phyloP scores from a whole-genome alignment of 2,797 vertebrate species.

The Emys orbicularis region DNA sequence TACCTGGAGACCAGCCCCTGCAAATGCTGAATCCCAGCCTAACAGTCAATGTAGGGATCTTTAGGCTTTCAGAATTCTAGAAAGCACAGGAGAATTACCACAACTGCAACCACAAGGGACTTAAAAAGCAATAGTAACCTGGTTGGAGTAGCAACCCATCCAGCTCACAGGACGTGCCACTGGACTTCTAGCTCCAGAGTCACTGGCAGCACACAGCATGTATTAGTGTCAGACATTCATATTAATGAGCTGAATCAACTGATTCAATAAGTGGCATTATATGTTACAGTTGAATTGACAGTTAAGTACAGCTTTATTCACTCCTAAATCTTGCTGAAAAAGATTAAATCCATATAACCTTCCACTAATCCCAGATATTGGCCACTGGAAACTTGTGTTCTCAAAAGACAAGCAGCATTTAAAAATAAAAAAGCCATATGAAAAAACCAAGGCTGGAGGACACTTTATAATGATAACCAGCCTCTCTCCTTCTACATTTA shows the following conservation, averaged over 20 bases:
- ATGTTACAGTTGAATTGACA: background rate
- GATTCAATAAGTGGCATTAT: background rate
- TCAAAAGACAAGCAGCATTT: background rate
- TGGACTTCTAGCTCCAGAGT: background rate
- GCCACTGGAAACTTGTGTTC: background rate
- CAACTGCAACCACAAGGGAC: background rate
- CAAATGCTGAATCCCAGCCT: accelerated
- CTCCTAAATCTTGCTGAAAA: background rate
- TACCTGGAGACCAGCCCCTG: background rate
- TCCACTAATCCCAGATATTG: background rate
- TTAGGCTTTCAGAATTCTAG: background rate
- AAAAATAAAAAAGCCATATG: background rate
- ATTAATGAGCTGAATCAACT: background rate
- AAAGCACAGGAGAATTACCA: background rate
- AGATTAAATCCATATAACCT: background rate
- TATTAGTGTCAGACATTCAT: background rate
- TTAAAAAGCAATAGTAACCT: background rate
- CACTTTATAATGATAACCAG: background rate
- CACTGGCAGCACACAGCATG: background rate
- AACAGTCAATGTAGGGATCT: accelerated
- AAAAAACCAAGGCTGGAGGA: background rate
- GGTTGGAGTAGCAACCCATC: background rate
- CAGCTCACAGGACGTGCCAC: accelerated
- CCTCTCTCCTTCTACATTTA: background rate
- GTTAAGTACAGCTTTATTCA: background rate